These are phyloP conservation scores for Verasper variegatus DNA, from an alignment of 2,113 vertebrate species.

Conservation along the genomic window DNA sequence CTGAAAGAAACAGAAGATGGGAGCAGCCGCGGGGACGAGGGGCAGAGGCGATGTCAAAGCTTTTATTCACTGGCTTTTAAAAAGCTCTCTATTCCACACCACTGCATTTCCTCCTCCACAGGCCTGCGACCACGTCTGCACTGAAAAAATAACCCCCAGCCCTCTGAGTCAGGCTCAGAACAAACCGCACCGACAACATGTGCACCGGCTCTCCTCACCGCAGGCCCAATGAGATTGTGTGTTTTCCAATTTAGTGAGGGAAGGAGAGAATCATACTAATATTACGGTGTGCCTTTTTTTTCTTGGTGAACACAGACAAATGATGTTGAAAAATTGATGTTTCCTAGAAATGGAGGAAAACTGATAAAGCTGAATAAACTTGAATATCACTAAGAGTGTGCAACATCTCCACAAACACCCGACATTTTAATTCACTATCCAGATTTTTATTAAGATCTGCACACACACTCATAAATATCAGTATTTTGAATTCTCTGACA, in stretches of 20 bases:
- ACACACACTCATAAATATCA: no score
- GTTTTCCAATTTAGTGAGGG: slow-evolving; percentile 11
- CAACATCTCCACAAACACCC: no score
- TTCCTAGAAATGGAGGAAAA: neutral
- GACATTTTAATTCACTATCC: no score
- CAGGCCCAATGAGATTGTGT: neutral
- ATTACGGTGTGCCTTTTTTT: slow-evolving; percentile 2
- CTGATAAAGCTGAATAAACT: neutral
- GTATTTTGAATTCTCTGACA: no score
- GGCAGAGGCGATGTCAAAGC: slow-evolving; percentile 79
- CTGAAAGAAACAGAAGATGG: slow-evolving; percentile 53
- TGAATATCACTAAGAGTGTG: no score
- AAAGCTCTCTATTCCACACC: slow-evolving; percentile 71
- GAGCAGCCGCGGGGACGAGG: slow-evolving; percentile 38
- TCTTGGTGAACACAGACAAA: neutral
- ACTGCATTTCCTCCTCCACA: slow-evolving; percentile 41
- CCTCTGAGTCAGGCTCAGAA: slow-evolving; percentile 6
- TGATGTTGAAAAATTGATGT: neutral
- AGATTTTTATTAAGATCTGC: no score
- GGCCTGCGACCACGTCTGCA: slow-evolving; percentile 53
- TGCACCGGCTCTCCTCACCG: slow-evolving; percentile 17
- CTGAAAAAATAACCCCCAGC: slow-evolving; percentile 57
- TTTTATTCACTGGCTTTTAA: slow-evolving; percentile 80
- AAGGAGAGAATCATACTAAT: neutral
- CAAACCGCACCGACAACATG: slow-evolving; percentile 27